Conservation (phyloP, 53 echinoderm and acorn worm genomes). For the Patiria pectinifera region DNA sequence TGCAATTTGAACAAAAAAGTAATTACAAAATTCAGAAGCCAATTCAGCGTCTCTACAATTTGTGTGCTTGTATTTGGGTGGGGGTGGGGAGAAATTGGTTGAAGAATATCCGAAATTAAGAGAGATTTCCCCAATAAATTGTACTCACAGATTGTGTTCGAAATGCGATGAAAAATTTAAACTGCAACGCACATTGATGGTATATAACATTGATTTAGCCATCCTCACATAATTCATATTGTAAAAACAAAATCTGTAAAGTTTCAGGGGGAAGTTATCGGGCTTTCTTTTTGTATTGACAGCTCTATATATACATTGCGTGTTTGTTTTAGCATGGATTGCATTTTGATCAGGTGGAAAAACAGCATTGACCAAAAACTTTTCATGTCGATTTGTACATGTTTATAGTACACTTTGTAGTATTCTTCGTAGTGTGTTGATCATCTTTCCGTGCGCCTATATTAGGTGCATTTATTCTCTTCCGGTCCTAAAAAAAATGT, state of each 20-base stretch:
- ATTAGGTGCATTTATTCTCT: not conserved
- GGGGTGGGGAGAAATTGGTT: too few species aligned
- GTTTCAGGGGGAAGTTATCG: not conserved
- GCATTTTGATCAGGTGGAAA: not conserved
- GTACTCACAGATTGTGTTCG: not conserved
- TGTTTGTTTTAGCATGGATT: not conserved
- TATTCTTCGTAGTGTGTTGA: not conserved
- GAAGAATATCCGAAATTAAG: too few species aligned
- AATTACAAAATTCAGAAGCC: too few species aligned
- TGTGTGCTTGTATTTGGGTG: too few species aligned
- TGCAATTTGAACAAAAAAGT: too few species aligned
- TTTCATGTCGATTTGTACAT: not conserved
- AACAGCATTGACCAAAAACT: slow-evolving; percentile 2
- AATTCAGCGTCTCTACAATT: too few species aligned
- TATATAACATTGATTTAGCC: too few species aligned
- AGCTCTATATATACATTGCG: not conserved
- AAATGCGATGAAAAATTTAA: not conserved
- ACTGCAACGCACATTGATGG: not conserved
- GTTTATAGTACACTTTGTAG: not conserved
- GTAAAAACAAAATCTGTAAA: not conserved
- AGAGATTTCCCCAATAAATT: too few species aligned
- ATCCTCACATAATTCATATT: not conserved
- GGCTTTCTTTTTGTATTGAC: not conserved
- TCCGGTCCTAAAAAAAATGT: not conserved
- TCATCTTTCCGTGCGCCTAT: not conserved